A percentile compares a stretch with the other conserved stretches of the same genome.
phyloP scores from a whole-genome alignment of 2,888 invertebrate species.

The Lepidochrysops patricia region DNA sequence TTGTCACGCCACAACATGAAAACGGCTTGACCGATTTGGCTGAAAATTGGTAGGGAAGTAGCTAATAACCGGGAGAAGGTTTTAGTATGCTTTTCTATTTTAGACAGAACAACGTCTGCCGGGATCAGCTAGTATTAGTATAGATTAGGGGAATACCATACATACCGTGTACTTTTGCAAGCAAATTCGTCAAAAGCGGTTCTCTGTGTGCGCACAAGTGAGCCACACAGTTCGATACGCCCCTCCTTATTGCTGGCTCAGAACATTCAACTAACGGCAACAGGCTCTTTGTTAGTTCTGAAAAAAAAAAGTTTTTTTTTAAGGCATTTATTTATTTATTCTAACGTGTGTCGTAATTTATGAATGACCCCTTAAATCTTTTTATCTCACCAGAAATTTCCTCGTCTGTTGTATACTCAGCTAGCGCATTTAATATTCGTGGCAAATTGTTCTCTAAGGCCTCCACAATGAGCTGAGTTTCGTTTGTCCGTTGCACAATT shows the following conservation, averaged over 20 bases:
- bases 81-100: no score
- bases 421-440: constrained; percentile 51
- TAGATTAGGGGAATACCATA: no score
- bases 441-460: constrained; percentile 60
- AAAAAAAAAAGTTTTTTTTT: constrained; percentile 33
- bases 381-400: constrained; percentile 55
- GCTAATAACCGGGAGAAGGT: no score
- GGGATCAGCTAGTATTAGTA: no score
- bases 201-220: constrained; percentile 86
- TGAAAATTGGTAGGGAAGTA: no score
- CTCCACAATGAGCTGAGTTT: constrained; percentile 54
- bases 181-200: constrained; percentile 76
- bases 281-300: constrained; percentile 80
- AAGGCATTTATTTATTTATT: no score
- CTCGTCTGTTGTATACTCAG: constrained; percentile 66
- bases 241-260: constrained; percentile 86
- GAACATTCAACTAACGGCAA: constrained; percentile 75
- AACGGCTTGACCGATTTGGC: no score
- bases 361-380: background rate
- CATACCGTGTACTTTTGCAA: constrained; percentile 44
- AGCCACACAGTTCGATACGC: constrained; percentile 86
- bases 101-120: no score
- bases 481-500: constrained; percentile 48
- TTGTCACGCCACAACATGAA: no score
- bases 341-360: background rate